Percentiles rank a stretch among this genome's conserved stretches.
These are phyloP conservation scores for Enteromius radiatus DNA, from an alignment of 2,797 vertebrate genomes.

Conservation along the genomic window DNA sequence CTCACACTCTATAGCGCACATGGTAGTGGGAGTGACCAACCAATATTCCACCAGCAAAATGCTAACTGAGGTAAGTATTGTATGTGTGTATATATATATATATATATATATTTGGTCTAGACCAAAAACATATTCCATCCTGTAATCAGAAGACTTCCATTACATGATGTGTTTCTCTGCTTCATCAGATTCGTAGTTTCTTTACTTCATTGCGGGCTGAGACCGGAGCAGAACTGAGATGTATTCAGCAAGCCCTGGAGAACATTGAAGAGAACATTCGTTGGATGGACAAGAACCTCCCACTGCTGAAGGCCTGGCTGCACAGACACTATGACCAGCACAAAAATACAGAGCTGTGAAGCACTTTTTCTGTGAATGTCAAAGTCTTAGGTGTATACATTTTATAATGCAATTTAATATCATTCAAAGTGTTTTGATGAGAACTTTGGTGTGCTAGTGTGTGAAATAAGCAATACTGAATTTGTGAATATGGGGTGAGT, in stretches of 20 bases:
- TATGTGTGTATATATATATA: no score
- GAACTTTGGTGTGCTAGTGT: neutral
- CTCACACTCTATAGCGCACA: constrained; percentile 73
- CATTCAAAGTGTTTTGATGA: neutral
- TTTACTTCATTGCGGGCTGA: constrained; percentile 82
- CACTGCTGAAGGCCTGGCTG: constrained; percentile 82
- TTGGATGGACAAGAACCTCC: constrained; percentile 87
- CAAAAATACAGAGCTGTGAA: constrained; percentile 44
- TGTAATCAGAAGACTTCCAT: neutral
- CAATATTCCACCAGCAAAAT: constrained; percentile 85
- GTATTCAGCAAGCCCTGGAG: constrained; percentile 86
- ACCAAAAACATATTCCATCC: neutral
- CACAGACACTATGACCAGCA: constrained; percentile 45
- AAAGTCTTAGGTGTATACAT: neutral
- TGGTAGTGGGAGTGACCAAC: constrained; percentile 82
- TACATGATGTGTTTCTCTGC: neutral
- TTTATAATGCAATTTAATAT: neutral
- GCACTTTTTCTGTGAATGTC: neutral
- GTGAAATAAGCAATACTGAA: neutral
- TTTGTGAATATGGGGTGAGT: constrained; percentile 17
- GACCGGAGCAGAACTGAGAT: constrained; percentile 82
- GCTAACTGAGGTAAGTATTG: constrained; percentile 81
- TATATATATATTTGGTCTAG: neutral
- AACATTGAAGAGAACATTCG: constrained; percentile 88
- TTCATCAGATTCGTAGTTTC: constrained; percentile 80